A percentile compares a stretch with the other conserved stretches of the same genome.
Evolutionary conservation across 2,113 vertebrate genomes (phyloP).

Genomic region (Nycticryphes semicollaris): DNA sequence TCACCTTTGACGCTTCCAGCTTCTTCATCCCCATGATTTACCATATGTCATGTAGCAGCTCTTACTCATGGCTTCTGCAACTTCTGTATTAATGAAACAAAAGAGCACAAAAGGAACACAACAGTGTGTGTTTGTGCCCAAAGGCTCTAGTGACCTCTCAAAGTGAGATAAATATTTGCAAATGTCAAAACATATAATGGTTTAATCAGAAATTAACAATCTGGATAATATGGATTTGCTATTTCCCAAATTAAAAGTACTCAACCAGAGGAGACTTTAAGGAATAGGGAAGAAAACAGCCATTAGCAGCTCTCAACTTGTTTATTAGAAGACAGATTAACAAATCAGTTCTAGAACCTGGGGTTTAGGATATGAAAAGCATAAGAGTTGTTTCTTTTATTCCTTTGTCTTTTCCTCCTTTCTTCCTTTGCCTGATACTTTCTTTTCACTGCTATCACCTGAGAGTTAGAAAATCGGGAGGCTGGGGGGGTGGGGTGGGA

Average conservation of each 20-base stretch:
- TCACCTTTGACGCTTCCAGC: neutral
- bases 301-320: neutral
- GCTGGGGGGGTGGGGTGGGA: no score
- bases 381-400: neutral
- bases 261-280: neutral
- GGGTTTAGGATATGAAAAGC: neutral
- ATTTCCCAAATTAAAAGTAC: neutral
- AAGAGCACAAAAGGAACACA: neutral
- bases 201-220: neutral
- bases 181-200: neutral
- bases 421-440: neutral
- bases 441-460: neutral
- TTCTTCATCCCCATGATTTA: neutral
- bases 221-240: neutral
- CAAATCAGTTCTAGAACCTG: neutral
- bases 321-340: neutral
- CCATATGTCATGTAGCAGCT: fast-evolving
- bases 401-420: neutral
- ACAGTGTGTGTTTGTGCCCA: neutral
- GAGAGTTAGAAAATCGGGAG: neutral
- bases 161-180: neutral
- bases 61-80: neutral
- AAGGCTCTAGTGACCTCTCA: neutral
- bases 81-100: neutral
- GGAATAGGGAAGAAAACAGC: neutral